Evolutionary conservation across 2,113 vertebrate genomes (phyloP).

Genomic region (Grantiella picta): DNA sequence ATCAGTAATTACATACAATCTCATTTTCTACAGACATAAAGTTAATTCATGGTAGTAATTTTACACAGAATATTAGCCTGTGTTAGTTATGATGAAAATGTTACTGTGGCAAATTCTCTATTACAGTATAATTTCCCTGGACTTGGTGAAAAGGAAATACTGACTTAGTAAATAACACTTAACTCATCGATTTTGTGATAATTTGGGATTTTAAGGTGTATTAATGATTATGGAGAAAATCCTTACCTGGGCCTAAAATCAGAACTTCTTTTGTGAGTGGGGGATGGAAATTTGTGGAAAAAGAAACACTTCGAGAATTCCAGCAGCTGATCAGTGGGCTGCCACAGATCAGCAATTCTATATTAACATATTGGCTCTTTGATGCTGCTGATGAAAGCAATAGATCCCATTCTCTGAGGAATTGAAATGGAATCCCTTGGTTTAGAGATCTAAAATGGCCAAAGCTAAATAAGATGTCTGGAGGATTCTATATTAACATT

Average conservation of each 20-base stretch:
- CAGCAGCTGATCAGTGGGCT: neutral
- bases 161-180: constrained; percentile 59
- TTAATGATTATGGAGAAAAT: neutral
- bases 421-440: neutral
- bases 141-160: constrained; percentile 60
- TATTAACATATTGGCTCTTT: too few relatives aligned
- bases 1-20: constrained; percentile 82
- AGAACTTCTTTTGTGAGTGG: neutral
- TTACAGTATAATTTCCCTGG: constrained; percentile 59
- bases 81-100: constrained; percentile 76
- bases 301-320: neutral
- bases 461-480: neutral
- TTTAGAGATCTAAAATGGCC: neutral
- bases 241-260: neutral
- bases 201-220: neutral
- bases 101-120: constrained; percentile 64
- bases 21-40: constrained; percentile 80
- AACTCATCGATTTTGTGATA: constrained; percentile 43
- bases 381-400: neutral
- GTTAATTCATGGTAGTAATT: constrained; percentile 83
- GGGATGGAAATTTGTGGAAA: neutral
- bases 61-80: constrained; percentile 77
- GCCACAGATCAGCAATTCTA: too few relatives aligned
- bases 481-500: neutral
- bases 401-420: neutral